Percentiles rank a stretch among this genome's conserved stretches.
Conservation (phyloP, 2,888 invertebrate species). For the Cyclophora punctaria region DNA sequence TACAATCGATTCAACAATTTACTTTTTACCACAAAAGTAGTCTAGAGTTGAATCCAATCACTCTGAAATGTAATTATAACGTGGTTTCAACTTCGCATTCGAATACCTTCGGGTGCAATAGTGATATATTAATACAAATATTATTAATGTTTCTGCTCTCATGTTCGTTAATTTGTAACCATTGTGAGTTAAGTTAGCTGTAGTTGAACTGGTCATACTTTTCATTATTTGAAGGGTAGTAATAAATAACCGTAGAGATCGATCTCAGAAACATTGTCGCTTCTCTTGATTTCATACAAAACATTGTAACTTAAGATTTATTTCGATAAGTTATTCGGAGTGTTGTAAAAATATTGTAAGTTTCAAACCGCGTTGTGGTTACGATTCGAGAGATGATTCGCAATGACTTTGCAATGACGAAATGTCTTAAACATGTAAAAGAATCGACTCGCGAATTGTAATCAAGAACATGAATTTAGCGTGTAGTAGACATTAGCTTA, state of each 20-base stretch:
- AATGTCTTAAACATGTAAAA: background rate
- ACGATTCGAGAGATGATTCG: background rate
- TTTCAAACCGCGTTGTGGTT: constrained; percentile 31
- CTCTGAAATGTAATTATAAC: background rate
- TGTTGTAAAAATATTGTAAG: constrained; percentile 59
- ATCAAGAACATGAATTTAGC: background rate
- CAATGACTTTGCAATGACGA: too few species aligned
- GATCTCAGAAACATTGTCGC: constrained; percentile 15
- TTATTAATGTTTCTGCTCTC: too few species aligned
- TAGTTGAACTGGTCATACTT: too few species aligned
- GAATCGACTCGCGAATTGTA: too few species aligned
- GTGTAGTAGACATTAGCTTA: constrained; percentile 52
- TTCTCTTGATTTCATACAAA: constrained; percentile 6
- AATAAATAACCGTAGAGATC: constrained; percentile 1
- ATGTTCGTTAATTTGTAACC: too few species aligned
- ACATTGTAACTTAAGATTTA: constrained; percentile 9
- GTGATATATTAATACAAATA: background rate
- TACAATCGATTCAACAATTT: constrained; percentile 11
- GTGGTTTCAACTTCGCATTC: background rate
- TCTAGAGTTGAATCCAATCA: constrained; percentile 10
- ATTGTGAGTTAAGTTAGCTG: too few species aligned
- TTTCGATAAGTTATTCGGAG: constrained; percentile 20
- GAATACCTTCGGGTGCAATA: too few species aligned
- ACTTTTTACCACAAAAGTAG: constrained; percentile 20
- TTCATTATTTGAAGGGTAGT: too few species aligned